Conservation (phyloP, 2,797 vertebrate species). For the Phoebastria nigripes region DNA sequence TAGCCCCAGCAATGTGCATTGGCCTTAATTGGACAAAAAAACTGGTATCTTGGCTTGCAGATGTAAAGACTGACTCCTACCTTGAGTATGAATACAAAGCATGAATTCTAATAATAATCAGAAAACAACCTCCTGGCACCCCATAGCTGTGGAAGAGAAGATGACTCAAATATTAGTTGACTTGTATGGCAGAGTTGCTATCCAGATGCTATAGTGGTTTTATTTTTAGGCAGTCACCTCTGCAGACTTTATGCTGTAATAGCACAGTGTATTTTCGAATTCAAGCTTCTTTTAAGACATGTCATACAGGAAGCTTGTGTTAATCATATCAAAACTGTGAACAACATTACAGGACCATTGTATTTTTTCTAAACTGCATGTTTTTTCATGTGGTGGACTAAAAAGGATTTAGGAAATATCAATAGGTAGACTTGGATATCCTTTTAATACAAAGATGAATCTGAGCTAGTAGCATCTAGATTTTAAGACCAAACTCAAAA, state of each 20-base stretch:
- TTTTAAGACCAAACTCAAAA: conserved; percentile 60
- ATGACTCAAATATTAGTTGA: not conserved
- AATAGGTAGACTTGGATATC: not conserved
- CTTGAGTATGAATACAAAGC: not conserved
- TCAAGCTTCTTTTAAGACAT: not conserved
- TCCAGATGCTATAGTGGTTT: not conserved
- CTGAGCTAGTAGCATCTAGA: conserved; percentile 25
- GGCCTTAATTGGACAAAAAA: not conserved
- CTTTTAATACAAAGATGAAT: not conserved
- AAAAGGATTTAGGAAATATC: not conserved
- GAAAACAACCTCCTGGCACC: not conserved
- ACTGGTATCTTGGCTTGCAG: not conserved
- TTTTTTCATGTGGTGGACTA: not conserved
- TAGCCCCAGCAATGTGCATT: not conserved
- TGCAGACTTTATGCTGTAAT: not conserved
- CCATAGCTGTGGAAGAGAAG: not conserved
- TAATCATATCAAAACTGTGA: not conserved
- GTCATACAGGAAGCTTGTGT: not conserved
- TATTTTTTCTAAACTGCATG: not conserved
- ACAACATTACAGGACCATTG: not conserved
- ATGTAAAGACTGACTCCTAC: not conserved
- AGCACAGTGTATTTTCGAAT: not conserved
- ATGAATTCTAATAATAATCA: not conserved
- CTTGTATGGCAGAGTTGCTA: not conserved
- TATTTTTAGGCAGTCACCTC: not conserved